These are phyloP conservation scores for Rhabditoides inermis DNA, from an alignment of 2,888 invertebrate species.

Conservation along the genomic window DNA sequence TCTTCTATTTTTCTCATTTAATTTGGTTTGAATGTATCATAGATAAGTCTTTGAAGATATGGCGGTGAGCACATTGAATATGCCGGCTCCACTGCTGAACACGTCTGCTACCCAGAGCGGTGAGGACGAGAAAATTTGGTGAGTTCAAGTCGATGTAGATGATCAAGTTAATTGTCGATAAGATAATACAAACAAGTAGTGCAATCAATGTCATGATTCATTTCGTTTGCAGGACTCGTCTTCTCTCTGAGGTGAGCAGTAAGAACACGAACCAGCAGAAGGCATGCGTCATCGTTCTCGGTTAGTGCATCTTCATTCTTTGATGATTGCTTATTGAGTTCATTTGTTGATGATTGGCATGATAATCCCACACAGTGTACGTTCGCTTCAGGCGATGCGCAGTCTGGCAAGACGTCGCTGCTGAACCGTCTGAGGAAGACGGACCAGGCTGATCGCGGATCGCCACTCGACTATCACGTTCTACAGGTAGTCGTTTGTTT, in stretches of 20 bases:
- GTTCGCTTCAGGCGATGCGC: conserved; percentile 28
- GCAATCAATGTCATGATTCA: not conserved
- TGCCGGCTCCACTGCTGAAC: too few species aligned
- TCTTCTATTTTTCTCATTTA: too few species aligned
- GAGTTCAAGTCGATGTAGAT: too few species aligned
- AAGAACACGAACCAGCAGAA: conserved; percentile 34
- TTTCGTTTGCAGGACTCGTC: conserved; percentile 27
- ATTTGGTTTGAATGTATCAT: too few species aligned
- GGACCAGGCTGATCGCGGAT: conserved; percentile 16
- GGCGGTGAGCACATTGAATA: too few species aligned
- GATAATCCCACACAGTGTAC: too few species aligned
- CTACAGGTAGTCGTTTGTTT: conserved; percentile 15
- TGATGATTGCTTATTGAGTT: not conserved
- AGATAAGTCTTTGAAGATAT: too few species aligned
- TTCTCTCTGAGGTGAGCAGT: conserved; percentile 38
- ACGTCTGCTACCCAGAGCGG: too few species aligned
- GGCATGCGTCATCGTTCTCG: conserved; percentile 41
- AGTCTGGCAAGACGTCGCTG: conserved; percentile 42
- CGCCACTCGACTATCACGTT: conserved; percentile 47
- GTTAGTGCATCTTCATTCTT: conserved; percentile 7
- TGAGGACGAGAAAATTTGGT: too few species aligned
- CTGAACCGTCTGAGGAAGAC: conserved; percentile 33
- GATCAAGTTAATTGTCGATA: too few species aligned
- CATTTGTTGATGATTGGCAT: not conserved
- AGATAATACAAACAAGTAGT: too few species aligned